Evolutionary conservation across 1,140 invertebrate species (phyloP), one percentile per base, ranked within the genome.

Genomic region (Solenopsis invicta): DNA sequence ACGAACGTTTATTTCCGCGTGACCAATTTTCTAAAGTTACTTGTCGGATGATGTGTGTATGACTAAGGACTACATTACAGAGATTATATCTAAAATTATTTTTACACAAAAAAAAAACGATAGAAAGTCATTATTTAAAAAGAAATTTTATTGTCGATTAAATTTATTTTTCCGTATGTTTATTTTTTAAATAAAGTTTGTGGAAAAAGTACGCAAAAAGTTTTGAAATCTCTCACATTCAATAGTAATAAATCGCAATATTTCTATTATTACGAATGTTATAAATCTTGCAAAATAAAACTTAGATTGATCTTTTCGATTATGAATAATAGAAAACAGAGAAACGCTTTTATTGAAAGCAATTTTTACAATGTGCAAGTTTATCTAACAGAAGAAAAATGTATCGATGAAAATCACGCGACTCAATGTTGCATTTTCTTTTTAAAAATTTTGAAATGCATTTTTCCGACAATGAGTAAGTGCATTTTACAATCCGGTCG

Each of bases 401-500:
- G n/a, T 37, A 50, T 4, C 3, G 12, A 12, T 16, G 18, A 29
- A 64, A 77, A n/a, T 48, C 9, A 21, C n/a, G 21, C 24, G 56
- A 24, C 6, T n/a, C 8, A 8, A 4, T 3, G 1, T 75, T 41
- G 13, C 45, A 3, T 21, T 54, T 54, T 18, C 9, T 18, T 12
- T 0, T 8, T 41, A 34, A 64, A 59, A 56, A 54, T 41, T 45
- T 56, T 9, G 24, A 71, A 56, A 45, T 41, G 13, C 21, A 50
- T 78, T 78, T n/a, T n/a, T 21, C 50, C 4, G 18, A 64, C 12
- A 10, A 8, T 56, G 4, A 50, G 13, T 3, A 74, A 76, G 16
- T 52, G 48, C 16, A 80, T 74, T 29, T 12, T 59, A 41, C 54
- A 82, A 34, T 0, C 41, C 18, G 54, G 90, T 89, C 85, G 89